These are phyloP conservation scores for Clarias fuscus DNA, from an alignment of 2,797 vertebrate species.

Conservation along the genomic window DNA sequence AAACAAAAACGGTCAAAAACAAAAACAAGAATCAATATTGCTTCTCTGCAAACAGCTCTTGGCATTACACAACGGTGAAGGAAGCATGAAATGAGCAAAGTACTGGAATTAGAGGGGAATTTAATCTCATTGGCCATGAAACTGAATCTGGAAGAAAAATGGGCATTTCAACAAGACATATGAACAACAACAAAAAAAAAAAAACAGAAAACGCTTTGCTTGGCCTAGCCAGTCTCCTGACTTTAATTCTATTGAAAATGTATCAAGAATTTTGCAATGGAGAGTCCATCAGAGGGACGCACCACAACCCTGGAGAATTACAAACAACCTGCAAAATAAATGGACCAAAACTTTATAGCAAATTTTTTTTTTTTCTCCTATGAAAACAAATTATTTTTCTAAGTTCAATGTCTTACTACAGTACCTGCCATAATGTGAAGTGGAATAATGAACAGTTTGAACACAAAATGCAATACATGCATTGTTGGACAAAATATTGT, in stretches of 20 bases:
- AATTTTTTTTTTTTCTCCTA: neutral
- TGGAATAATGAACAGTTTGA: no score
- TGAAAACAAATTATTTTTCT: neutral
- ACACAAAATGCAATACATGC: no score
- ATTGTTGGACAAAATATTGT: no score
- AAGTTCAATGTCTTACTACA: no score
- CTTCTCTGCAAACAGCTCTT: neutral
- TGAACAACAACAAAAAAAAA: no score
- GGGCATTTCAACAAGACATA: neutral
- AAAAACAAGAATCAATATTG: neutral
- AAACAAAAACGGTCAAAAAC: neutral
- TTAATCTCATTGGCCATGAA: neutral
- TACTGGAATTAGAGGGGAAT: neutral
- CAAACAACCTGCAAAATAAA: neutral
- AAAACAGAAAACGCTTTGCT: neutral
- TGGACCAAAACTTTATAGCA: neutral
- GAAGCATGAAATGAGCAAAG: neutral
- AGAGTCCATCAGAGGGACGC: neutral
- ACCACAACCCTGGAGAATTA: neutral
- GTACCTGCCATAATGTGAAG: no score
- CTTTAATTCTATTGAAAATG: neutral
- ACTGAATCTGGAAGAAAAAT: neutral
- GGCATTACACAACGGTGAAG: neutral
- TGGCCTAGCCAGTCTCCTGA: neutral
- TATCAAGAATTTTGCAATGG: neutral